Conservation (phyloP, 2,797 vertebrate species). For the Psittacula echo region DNA sequence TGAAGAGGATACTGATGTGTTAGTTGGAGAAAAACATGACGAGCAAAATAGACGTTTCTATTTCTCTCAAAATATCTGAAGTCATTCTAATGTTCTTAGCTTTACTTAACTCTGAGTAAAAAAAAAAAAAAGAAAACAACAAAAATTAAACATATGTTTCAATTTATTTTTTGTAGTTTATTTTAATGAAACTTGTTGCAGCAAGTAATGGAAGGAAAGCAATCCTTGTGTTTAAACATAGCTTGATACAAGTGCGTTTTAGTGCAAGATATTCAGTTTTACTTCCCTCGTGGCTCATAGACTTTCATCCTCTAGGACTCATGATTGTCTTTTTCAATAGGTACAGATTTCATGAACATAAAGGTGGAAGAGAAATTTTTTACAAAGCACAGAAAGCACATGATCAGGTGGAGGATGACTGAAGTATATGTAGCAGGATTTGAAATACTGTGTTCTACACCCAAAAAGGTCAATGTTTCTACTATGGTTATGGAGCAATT, state of each 20-base stretch:
- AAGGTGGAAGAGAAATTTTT: neutral
- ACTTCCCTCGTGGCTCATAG: neutral
- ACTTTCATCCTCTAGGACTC: neutral
- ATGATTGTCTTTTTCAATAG: neutral
- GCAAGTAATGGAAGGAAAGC: neutral
- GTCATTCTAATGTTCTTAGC: neutral
- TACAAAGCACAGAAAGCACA: neutral
- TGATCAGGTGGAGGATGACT: neutral
- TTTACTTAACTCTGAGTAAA: neutral
- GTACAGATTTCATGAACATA: neutral
- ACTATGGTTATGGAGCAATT: neutral
- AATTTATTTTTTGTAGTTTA: neutral
- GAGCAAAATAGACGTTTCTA: neutral
- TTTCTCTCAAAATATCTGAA: neutral
- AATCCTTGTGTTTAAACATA: neutral
- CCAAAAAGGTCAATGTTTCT: neutral
- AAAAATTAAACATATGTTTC: neutral
- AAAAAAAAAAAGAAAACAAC: neutral
- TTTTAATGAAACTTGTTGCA: neutral
- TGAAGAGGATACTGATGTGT: neutral
- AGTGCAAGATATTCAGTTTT: neutral
- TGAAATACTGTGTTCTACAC: neutral
- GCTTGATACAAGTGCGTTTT: neutral
- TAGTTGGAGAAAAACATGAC: neutral
- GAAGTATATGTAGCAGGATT: neutral